phyloP scores from a whole-genome alignment of 2,797 vertebrate species.

The Enteromius thamalakanensis region DNA sequence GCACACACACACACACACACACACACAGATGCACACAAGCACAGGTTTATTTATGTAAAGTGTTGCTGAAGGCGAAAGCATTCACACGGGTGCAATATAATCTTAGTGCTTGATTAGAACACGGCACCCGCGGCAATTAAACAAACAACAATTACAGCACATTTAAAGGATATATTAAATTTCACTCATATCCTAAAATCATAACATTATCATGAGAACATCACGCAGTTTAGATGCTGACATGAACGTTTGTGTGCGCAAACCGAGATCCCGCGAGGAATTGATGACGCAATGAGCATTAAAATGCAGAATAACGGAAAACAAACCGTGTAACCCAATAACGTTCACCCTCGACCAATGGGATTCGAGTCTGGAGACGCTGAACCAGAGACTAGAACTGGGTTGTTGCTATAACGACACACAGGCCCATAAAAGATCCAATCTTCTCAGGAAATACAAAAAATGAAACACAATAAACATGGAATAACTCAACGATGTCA shows the following conservation, averaged over 20 bases:
- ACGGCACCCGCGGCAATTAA: not conserved
- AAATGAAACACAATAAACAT: not conserved
- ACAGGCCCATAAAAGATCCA: constrained; percentile 1
- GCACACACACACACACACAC: too few relatives aligned
- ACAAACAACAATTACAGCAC: not conserved
- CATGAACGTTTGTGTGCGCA: not conserved
- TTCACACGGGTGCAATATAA: not conserved
- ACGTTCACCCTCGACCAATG: not conserved
- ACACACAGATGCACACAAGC: not conserved
- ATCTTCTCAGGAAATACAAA: constrained; percentile 30
- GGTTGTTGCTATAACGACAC: constrained; percentile 34
- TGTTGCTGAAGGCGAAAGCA: not conserved
- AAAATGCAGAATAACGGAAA: not conserved
- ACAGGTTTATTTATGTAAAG: not conserved
- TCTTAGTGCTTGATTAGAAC: constrained; percentile 4
- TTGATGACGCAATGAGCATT: not conserved
- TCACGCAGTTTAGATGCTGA: not conserved
- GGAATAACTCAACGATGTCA: not conserved
- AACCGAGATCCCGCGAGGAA: not conserved
- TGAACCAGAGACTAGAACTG: constrained; percentile 44
- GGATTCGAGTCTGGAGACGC: not conserved
- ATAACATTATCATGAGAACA: constrained; percentile 1
- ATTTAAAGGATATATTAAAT: not conserved
- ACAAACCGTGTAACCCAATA: not conserved
- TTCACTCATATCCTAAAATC: constrained; percentile 27